Conservation (phyloP, 2,113 vertebrate genomes). For the Copsychus sechellarum region DNA sequence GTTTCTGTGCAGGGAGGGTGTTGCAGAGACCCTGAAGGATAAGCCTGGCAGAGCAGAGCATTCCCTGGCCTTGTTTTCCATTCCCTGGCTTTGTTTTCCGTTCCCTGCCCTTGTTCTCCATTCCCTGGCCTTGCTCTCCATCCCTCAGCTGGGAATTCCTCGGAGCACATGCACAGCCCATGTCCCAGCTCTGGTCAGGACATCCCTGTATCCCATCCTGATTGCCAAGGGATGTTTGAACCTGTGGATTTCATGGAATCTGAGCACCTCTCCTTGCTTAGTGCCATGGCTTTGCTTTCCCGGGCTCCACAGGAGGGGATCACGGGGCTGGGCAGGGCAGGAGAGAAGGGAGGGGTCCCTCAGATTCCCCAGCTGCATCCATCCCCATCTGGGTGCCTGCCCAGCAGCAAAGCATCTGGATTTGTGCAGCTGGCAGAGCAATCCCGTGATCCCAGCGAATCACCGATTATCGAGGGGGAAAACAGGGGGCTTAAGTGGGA, state of each 20-base stretch:
- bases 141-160: neutral
- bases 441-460: conserved; percentile 15
- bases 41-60: neutral
- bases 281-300: neutral
- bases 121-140: neutral
- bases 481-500: conserved; percentile 15
- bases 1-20: neutral
- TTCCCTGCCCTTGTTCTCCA: neutral
- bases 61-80: neutral
- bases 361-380: neutral
- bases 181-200: neutral
- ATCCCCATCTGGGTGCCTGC: rapidly evolving
- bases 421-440: conserved; percentile 23
- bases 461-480: conserved; percentile 15
- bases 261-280: neutral
- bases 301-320: neutral
- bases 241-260: neutral
- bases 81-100: neutral
- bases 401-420: neutral
- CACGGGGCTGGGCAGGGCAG: neutral
- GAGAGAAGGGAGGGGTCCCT: neutral
- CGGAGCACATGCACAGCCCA: neutral
- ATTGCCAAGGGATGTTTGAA: neutral
- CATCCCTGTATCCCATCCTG: neutral
- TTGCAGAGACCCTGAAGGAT: neutral